Conservation (phyloP, 2,797 vertebrate species). For the Crocodylus rhombifer region DNA sequence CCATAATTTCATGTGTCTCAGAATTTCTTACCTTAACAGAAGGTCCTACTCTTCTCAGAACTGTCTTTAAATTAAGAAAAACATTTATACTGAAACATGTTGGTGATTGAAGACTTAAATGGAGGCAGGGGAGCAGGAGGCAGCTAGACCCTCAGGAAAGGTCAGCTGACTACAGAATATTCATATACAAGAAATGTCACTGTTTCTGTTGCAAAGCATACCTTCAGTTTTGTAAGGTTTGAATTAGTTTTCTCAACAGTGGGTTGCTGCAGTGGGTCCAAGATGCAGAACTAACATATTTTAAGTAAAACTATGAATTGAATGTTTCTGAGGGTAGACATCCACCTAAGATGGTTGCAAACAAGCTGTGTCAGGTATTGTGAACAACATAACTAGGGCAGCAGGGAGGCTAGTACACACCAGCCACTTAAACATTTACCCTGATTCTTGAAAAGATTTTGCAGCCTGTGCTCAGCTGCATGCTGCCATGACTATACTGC, state of each 20-base stretch:
- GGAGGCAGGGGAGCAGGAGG: not conserved
- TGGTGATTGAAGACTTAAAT: not conserved
- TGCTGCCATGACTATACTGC: slow-evolving; percentile 50
- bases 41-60: not conserved
- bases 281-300: not conserved
- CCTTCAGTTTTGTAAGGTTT: not conserved
- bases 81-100: not conserved
- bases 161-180: not conserved
- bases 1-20: not conserved
- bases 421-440: not conserved
- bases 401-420: fast-evolving
- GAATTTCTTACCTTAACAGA: not conserved
- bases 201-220: not conserved
- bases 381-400: too few relatives aligned
- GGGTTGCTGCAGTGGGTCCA: not conserved
- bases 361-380: too few relatives aligned
- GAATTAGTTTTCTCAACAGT: fast-evolving
- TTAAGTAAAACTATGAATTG: not conserved
- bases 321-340: not conserved
- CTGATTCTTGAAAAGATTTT: not conserved
- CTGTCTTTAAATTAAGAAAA: not conserved
- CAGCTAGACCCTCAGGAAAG: not conserved
- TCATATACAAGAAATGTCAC: not conserved
- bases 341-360: too few relatives aligned
- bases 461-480: not conserved